Evolutionary conservation across 30 jellyfish, hydroid and myxozoan genomes (phyloP).

Genomic region (Clytia hemisphaerica): DNA sequence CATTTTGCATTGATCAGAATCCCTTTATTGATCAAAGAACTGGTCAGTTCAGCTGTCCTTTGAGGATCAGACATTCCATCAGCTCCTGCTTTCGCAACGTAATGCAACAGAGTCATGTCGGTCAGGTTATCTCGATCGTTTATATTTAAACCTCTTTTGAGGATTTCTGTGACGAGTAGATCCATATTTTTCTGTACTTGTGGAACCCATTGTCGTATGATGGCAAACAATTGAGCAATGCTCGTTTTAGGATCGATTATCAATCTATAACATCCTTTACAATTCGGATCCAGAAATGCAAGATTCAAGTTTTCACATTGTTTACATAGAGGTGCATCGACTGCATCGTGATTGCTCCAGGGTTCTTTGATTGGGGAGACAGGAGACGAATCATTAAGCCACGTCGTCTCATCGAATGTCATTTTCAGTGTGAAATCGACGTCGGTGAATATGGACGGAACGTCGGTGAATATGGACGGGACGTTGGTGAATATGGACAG

Average conservation of each 20-base stretch:
- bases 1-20: constrained; percentile 49
- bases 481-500: no score
- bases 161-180: constrained; percentile 45
- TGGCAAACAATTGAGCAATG: constrained; percentile 65
- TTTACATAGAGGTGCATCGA: no score
- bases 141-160: constrained; percentile 55
- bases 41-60: background rate
- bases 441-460: no score
- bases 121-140: constrained; percentile 79
- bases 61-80: constrained; percentile 36
- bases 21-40: constrained; percentile 8
- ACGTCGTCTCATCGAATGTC: no score
- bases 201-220: constrained; percentile 88
- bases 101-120: constrained; percentile 78
- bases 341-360: no score
- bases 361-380: no score
- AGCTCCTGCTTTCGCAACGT: constrained; percentile 77
- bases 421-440: no score
- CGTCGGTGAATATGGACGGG: no score
- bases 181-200: constrained; percentile 69
- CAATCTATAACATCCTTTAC: constrained; percentile 39
- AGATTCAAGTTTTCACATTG: constrained; percentile 50
- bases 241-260: constrained; percentile 47
- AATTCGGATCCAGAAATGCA: constrained; percentile 64
- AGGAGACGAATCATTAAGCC: no score